Evolutionary conservation across 2,797 vertebrate genomes (phyloP).

Genomic region (Adelosebastes latens): DNA sequence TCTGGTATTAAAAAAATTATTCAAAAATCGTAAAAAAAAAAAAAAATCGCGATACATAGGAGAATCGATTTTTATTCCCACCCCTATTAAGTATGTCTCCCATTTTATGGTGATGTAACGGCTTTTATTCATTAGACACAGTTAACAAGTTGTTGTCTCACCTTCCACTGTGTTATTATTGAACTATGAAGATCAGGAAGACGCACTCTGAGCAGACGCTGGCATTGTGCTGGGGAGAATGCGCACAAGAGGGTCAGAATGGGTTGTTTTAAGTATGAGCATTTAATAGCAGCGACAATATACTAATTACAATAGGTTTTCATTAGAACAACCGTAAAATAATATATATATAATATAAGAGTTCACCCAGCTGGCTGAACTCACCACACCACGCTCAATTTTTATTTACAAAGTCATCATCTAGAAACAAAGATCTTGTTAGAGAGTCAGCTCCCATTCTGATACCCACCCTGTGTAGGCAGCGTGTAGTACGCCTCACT

Average conservation of each 20-base stretch:
- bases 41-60: rapidly evolving
- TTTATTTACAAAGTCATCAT: not conserved
- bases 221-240: not conserved
- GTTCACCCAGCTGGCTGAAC: not conserved
- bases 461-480: not conserved
- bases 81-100: too few relatives aligned
- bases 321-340: not conserved
- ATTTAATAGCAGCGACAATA: not conserved
- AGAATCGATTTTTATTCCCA: too few relatives aligned
- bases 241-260: not conserved
- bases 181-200: not conserved
- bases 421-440: not conserved
- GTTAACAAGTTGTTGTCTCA: not conserved
- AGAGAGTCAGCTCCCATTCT: not conserved
- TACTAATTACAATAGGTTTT: not conserved
- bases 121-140: not conserved
- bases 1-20: too few relatives aligned
- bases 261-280: not conserved
- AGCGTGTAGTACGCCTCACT: not conserved
- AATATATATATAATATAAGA: too few relatives aligned
- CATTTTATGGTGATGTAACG: too few relatives aligned
- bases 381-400: not conserved
- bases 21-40: too few relatives aligned
- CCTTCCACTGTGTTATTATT: not conserved
- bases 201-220: not conserved